Base-by-base conservation (phyloP, 1,140 invertebrate genomes). In the Brachionus paranguensis region DNA sequence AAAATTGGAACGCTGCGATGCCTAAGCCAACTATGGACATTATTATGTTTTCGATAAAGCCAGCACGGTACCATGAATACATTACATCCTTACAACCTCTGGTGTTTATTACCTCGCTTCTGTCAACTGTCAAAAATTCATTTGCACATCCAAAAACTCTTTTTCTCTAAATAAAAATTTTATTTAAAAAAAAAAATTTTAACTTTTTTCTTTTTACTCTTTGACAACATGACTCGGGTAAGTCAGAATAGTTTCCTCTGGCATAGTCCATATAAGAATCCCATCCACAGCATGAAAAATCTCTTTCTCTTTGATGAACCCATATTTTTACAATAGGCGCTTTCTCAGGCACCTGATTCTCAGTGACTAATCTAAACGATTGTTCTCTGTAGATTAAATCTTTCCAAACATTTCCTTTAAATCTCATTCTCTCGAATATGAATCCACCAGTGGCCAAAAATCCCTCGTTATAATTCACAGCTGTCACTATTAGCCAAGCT, bases 211-310 rank as follows among this genome's bases (percentile, higher is more conserved):
- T 6, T 53, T 14, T 76, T 76, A 79, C 81, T 70, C 60, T 29
- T 45, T 72, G 81, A 47, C 81, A 83, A 55, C 81, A 83, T n/a
- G 81, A 68, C 14, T 83, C 81, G 6, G 81, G 81, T 20, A 83
- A 33, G 20, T 83, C 27, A 29, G 81, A 45, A 53, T 45, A 68
- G 17, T 70, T 70, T 70, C 60, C 60, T 37, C 43, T 68, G 8
- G 53, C 43, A 84, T 84, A 84, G 60, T 84, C 83, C 37, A 74
- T 55, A 14, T 72, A 76, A 41, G 68, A 72, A 24, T 76, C 60
- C 83, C 83, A 84, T 37, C 83, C 83, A 78, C 83, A 84, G 43
- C 83, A 84, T 27, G 45, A 65, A 76, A 84, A 84, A 45, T 84
- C 83, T 76, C 83, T 55, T 65, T 84, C 55, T 65, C 70, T 24